Evolutionary conservation across 2,888 invertebrate species (phyloP), one percentile per base, ranked within the genome.

Genomic region (Limnephilus marmoratus): DNA sequence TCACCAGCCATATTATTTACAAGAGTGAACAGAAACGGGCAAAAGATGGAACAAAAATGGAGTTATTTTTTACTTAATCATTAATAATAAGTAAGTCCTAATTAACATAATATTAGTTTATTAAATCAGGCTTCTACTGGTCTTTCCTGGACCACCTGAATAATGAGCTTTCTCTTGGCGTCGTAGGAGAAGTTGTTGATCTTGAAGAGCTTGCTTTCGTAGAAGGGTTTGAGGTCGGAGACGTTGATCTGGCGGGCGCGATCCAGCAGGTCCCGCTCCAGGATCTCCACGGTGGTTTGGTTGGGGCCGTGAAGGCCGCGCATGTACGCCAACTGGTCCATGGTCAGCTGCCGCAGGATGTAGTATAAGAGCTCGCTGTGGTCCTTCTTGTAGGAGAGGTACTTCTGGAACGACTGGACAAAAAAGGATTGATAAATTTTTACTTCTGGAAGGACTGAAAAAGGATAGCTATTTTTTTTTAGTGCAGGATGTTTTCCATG

Each of bases 311-410:
- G 97, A 9, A 97, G 95, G 90, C 97, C 97, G 94, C 98, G 96
- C 96, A 98, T 97, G 95, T 98, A 99, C 0, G 98, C 97, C 92
- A 99, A 96, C 94, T 99, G 99, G 95, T 99, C 99, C 95, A 98
- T 97, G 0, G 98, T 97, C 92, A 99, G 97, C 94, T 99, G 99
- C 37, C 99, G 98, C 90, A 99, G 96, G 94, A 99, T 98, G 95
- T 99, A 99, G 96, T 99, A 98, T 0, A 99, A 96, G 41, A 99
- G 96, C 95, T 99, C 99, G 94, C 99, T 98, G 96, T 99, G 98
- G 95, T 99, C 99, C 94, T 99, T 98, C 95, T 99, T 98, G 97
- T 98, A 99, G 0, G 98, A 96, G 87, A 99, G 96, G 96, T 99
- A 99, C 94, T 98, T 98, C 94, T 98, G 98, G 97, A 99, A 99